Conservation (phyloP, 2,888 invertebrate genomes). For the Terebella lapidaria region DNA sequence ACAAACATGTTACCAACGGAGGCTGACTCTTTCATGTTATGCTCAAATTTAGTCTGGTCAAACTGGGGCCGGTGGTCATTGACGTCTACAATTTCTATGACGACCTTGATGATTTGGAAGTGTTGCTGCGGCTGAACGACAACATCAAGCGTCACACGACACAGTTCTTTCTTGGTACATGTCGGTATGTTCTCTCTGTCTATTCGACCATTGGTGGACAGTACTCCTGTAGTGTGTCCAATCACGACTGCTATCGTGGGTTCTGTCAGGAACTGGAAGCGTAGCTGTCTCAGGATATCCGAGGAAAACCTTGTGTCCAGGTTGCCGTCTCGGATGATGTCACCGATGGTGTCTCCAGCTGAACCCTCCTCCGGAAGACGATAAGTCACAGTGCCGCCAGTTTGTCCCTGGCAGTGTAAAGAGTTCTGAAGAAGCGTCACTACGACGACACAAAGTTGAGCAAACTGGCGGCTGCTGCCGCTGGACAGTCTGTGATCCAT, state of each 20-base stretch:
- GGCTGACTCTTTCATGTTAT: neutral
- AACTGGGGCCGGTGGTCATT: constrained; percentile 4
- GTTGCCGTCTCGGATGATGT: neutral
- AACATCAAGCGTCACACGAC: neutral
- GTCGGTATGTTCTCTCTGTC: neutral
- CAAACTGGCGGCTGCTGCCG: too few species aligned
- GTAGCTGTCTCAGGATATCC: neutral
- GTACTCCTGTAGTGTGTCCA: neutral
- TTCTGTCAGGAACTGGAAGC: constrained; percentile 3
- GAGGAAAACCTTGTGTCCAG: neutral
- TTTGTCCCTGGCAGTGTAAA: too few species aligned
- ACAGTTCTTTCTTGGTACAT: neutral
- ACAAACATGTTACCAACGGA: neutral
- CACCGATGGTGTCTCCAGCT: neutral
- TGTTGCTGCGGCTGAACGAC: neutral
- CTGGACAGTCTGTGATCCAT: too few species aligned
- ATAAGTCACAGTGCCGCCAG: neutral
- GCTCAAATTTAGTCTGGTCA: neutral
- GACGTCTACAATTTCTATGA: constrained; percentile 2
- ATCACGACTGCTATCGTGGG: neutral
- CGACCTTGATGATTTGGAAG: constrained; percentile 8
- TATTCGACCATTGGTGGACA: neutral
- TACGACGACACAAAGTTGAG: too few species aligned
- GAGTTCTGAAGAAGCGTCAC: too few species aligned
- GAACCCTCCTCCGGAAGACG: neutral